phyloP scores from a whole-genome alignment of 1,140 invertebrate genomes.

The Zaprionus capensis region DNA sequence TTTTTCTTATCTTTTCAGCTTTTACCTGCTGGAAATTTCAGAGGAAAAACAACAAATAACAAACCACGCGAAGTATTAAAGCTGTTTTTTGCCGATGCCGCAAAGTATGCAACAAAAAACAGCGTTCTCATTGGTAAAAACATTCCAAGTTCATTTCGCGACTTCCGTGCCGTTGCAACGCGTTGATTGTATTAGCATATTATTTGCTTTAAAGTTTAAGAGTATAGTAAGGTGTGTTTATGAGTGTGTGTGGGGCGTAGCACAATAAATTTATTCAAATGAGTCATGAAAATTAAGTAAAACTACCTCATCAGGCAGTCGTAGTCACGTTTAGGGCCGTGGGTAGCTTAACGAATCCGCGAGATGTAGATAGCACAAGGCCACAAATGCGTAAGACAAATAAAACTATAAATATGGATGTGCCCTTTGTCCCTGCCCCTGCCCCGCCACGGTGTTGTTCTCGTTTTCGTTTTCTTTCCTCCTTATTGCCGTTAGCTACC shows the following conservation, averaged over 20 bases:
- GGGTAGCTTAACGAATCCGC: conserved; percentile 36
- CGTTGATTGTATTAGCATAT: conserved; percentile 48
- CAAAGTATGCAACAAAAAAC: conserved; percentile 30
- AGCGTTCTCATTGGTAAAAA: conserved; percentile 14
- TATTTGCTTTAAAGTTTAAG: conserved; percentile 35
- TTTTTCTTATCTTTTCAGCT: neutral
- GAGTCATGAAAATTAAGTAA: conserved; percentile 71
- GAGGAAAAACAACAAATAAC: neutral
- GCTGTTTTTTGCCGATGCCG: neutral
- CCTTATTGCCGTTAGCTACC: conserved; percentile 3
- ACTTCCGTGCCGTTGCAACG: conserved; percentile 22
- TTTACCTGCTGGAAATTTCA: neutral
- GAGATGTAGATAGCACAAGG: conserved; percentile 69
- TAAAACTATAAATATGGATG: conserved; percentile 76
- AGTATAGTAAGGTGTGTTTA: neutral
- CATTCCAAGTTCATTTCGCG: conserved; percentile 14
- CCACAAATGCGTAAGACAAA: conserved; percentile 61
- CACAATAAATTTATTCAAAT: conserved; percentile 73
- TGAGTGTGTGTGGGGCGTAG: conserved; percentile 17
- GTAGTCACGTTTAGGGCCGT: conserved; percentile 12
- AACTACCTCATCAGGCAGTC: conserved; percentile 36
- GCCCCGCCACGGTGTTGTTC: neutral
- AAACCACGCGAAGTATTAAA: neutral
- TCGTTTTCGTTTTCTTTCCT: neutral
- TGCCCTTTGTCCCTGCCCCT: neutral